phyloP scores from a whole-genome alignment of 2,113 vertebrate species.

The Bettongia penicillata region DNA sequence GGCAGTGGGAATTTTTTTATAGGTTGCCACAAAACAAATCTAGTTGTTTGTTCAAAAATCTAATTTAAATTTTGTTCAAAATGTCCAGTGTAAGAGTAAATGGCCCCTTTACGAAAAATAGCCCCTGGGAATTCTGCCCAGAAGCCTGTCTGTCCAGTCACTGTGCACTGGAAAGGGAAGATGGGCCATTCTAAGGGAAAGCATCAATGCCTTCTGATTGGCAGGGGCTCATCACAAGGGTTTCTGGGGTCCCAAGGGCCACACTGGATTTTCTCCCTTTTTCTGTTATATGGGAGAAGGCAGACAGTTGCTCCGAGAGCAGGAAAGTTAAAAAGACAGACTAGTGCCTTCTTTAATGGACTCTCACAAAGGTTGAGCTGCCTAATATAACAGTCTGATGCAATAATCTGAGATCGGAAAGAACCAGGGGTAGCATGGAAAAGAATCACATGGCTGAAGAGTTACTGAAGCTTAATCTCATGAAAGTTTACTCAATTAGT shows the following conservation, averaged over 20 bases:
- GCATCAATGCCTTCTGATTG: background rate
- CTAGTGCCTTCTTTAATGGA: background rate
- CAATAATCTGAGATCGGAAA: background rate
- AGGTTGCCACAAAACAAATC: background rate
- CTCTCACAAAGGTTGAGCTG: background rate
- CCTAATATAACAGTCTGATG: background rate
- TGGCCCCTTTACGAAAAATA: background rate
- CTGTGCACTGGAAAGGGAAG: background rate
- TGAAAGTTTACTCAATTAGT: constrained; percentile 18
- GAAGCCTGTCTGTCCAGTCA: background rate
- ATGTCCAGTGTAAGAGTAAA: background rate
- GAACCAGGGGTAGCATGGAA: background rate
- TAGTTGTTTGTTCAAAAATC: background rate
- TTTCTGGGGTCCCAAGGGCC: background rate
- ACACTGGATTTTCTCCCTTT: constrained; percentile 1
- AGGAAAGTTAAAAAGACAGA: constrained; percentile 8
- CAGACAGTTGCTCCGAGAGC: background rate
- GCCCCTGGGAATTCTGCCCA: too few relatives aligned
- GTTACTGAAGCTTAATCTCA: constrained; percentile 49
- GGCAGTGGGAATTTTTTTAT: background rate
- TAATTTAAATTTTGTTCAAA: constrained; percentile 30
- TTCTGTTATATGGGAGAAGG: constrained; percentile 11
- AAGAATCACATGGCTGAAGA: background rate
- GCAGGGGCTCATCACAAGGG: background rate
- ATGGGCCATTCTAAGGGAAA: background rate